phyloP scores from a whole-genome alignment of 2,888 invertebrate genomes.

The Meloe dianella region DNA sequence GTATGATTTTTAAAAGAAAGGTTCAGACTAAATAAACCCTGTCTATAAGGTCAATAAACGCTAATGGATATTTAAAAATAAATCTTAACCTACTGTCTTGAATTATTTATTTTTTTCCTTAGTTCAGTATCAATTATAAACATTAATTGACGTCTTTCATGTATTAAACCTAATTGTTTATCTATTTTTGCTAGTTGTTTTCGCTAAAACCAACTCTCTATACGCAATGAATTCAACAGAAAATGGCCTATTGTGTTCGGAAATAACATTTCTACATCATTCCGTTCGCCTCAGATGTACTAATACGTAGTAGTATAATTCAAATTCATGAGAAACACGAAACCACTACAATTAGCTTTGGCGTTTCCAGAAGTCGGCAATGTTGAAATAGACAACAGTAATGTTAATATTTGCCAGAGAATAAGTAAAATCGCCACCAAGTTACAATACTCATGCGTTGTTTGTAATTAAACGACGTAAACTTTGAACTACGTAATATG shows the following conservation, averaged over 20 bases:
- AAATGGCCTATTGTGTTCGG: not conserved
- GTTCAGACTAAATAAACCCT: not conserved
- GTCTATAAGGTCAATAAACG: not conserved
- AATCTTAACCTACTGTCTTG: not conserved
- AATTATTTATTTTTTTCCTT: not conserved
- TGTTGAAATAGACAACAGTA: not conserved
- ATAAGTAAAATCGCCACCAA: slow-evolving; percentile 17
- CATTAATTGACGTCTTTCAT: too few relatives aligned
- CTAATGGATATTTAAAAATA: not conserved
- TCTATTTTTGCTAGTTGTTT: too few relatives aligned
- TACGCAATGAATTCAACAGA: not conserved
- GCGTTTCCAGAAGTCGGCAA: slow-evolving; percentile 15
- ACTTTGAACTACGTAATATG: slow-evolving; percentile 45
- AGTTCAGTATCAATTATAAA: not conserved
- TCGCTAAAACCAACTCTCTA: not conserved
- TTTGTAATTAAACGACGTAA: slow-evolving; percentile 43
- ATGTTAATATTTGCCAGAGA: slow-evolving; percentile 6
- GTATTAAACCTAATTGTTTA: too few relatives aligned
- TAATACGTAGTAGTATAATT: slow-evolving; percentile 31
- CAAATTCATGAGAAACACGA: slow-evolving; percentile 39
- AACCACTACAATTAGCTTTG: slow-evolving; percentile 34
- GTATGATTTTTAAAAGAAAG: too few relatives aligned
- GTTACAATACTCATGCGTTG: slow-evolving; percentile 19
- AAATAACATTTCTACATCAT: slow-evolving; percentile 15
- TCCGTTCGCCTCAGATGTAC: slow-evolving; percentile 15